Conservation (phyloP, 2,113 vertebrate species). For the Ictalurus furcatus region DNA sequence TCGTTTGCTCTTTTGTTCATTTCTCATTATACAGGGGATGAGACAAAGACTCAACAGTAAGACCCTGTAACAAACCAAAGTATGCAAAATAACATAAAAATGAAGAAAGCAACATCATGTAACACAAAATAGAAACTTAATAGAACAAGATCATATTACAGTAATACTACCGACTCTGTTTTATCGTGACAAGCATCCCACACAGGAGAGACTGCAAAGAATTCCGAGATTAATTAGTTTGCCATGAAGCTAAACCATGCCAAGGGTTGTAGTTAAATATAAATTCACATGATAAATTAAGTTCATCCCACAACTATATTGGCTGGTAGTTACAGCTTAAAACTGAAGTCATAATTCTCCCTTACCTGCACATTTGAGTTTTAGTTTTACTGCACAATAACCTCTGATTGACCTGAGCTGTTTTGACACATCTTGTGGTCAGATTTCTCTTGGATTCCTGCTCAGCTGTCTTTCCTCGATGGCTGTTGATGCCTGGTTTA, state of each 20-base stretch:
- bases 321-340: not conserved
- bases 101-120: not conserved
- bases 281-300: not conserved
- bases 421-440: not conserved
- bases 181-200: not conserved
- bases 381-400: not conserved
- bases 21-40: not conserved
- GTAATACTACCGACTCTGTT: not conserved
- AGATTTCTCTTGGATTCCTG: not conserved
- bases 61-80: not conserved
- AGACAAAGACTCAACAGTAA: not conserved
- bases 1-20: not conserved
- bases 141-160: constrained; percentile 3
- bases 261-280: not conserved
- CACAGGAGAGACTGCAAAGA: not conserved
- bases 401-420: not conserved
- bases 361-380: not conserved
- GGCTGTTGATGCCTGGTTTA: not conserved
- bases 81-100: not conserved
- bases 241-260: not conserved
- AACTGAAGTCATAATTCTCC: not conserved
- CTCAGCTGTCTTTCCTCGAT: not conserved
- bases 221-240: not conserved
- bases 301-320: not conserved
- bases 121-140: not conserved